These are phyloP conservation scores for Ptyas mucosa DNA, from an alignment of 2,113 vertebrate genomes.

Conservation along the genomic window DNA sequence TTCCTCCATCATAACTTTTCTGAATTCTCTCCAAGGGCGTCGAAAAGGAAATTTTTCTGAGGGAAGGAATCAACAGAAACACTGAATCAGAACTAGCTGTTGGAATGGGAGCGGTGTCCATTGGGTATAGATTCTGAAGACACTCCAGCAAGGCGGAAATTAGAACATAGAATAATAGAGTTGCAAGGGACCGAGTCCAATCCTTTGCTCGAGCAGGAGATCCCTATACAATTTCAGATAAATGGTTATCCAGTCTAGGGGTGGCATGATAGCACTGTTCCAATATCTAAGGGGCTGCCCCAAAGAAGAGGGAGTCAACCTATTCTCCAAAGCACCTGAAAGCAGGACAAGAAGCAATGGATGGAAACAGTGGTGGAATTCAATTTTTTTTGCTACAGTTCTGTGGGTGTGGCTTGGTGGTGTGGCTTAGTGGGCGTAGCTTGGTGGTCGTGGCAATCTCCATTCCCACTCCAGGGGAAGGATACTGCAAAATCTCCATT, in stretches of 20 bases:
- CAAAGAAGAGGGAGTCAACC: not conserved
- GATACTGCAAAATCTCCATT: no score
- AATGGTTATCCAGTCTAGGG: not conserved
- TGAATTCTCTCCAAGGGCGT: conserved; percentile 15
- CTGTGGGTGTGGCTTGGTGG: no score
- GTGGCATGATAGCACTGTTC: not conserved
- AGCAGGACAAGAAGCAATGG: not conserved
- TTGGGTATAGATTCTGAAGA: not conserved
- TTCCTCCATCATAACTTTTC: conserved; percentile 1
- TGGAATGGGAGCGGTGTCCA: not conserved
- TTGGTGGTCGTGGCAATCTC: no score
- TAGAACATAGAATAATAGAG: not conserved
- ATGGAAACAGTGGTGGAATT: not conserved
- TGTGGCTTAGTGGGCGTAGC: no score
- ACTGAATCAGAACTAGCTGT: not conserved
- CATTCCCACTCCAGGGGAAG: no score
- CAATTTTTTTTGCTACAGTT: no score
- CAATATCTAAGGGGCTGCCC: not conserved
- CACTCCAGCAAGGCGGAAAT: not conserved
- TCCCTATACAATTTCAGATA: not conserved
- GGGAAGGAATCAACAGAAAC: conserved; percentile 53
- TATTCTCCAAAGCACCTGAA: not conserved
- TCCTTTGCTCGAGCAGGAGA: not conserved
- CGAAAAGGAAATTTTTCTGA: conserved; percentile 25
- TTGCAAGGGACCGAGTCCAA: not conserved